Conservation (phyloP, 2,888 invertebrate genomes). For the Tachina lurida region DNA sequence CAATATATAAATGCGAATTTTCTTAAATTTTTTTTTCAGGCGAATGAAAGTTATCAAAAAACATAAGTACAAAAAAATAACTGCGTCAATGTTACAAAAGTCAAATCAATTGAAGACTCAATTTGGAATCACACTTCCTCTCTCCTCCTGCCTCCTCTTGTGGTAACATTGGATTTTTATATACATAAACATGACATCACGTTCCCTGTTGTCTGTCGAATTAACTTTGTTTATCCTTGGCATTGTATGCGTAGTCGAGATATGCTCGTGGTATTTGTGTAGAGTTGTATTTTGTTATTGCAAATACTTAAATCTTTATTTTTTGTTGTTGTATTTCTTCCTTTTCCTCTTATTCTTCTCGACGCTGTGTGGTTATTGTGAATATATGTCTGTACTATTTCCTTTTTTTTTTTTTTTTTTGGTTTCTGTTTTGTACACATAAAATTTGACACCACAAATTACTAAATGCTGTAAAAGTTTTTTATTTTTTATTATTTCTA, state of each 20-base stretch:
- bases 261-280: not conserved
- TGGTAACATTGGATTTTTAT: conserved; percentile 43
- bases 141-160: not conserved
- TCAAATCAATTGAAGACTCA: conserved; percentile 71
- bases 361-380: conserved; percentile 40
- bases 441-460: conserved; percentile 70
- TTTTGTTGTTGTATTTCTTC: conserved; percentile 28
- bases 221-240: conserved; percentile 28
- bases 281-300: conserved; percentile 44
- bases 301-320: conserved; percentile 60
- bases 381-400: conserved; percentile 43
- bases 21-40: conserved; percentile 18
- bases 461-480: conserved; percentile 54
- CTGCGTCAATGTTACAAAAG: conserved; percentile 66
- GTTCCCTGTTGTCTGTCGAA: conserved; percentile 33
- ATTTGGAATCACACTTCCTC: conserved; percentile 48
- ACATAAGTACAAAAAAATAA: conserved; percentile 22
- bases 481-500: conserved; percentile 9
- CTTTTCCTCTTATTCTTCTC: conserved; percentile 2
- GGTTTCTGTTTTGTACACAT: conserved; percentile 47
- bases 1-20: not conserved
- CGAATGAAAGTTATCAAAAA: conserved; percentile 11
- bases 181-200: conserved; percentile 62
- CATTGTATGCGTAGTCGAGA: not conserved
- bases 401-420: not conserved